Evolutionary conservation across 23 tunicate species (phyloP).

Genomic region (Styela clava): DNA sequence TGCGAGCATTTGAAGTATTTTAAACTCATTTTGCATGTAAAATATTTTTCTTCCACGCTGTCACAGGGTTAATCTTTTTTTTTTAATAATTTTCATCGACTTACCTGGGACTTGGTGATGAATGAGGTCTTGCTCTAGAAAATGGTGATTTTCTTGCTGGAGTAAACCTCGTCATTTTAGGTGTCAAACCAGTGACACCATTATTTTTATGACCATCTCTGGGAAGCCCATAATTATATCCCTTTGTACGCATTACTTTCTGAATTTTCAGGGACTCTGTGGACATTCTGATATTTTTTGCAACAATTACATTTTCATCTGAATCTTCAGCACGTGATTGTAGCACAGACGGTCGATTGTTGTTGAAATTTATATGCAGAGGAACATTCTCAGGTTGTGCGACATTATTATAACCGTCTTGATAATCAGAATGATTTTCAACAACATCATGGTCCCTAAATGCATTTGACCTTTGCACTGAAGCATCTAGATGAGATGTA

Average conservation of each 20-base stretch:
- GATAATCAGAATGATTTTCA: not conserved
- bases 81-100: not conserved
- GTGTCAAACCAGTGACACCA: not conserved
- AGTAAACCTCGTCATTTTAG: not conserved
- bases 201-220: not conserved
- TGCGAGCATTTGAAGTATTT: too few species aligned
- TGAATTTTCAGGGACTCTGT: conserved; percentile 16
- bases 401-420: not conserved
- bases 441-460: too few species aligned
- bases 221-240: conserved; percentile 29
- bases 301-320: not conserved
- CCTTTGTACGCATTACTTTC: conserved; percentile 4
- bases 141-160: not conserved
- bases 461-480: not conserved
- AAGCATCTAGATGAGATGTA: not conserved
- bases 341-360: not conserved
- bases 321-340: not conserved
- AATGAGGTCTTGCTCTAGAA: not conserved
- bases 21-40: too few species aligned
- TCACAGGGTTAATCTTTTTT: too few species aligned
- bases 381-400: not conserved
- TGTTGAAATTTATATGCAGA: not conserved
- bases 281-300: conserved; percentile 13
- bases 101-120: not conserved
- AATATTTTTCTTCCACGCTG: too few species aligned